These are phyloP conservation scores for Brenthis hecate DNA, from an alignment of 2,888 invertebrate genomes.

Conservation along the genomic window DNA sequence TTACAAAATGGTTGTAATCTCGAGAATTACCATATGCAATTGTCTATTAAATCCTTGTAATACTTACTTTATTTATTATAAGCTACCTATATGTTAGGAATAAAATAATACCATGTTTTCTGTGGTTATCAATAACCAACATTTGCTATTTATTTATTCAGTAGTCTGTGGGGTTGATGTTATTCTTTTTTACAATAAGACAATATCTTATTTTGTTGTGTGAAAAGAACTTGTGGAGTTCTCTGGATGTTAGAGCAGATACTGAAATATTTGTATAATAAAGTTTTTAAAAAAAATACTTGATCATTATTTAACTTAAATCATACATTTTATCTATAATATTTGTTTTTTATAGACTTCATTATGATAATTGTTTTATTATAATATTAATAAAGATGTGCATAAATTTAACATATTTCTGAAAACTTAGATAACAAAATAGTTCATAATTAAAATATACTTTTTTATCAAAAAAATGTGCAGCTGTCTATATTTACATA, in stretches of 20 bases:
- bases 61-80: slow-evolving; percentile 17
- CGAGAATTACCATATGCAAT: background rate
- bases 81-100: slow-evolving; percentile 5
- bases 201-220: slow-evolving; percentile 27
- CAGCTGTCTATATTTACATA: no score
- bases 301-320: no score
- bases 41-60: background rate
- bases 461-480: no score
- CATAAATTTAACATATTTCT: no score
- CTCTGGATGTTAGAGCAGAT: slow-evolving; percentile 38
- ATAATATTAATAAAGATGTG: no score
- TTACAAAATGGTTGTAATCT: background rate
- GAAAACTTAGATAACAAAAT: no score
- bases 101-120: slow-evolving; percentile 8
- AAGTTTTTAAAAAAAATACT: slow-evolving; percentile 35
- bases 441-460: no score
- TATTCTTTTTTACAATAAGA: slow-evolving; percentile 26
- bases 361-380: no score
- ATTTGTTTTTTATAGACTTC: no score
- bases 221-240: slow-evolving; percentile 39
- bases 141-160: slow-evolving; percentile 17
- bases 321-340: no score
- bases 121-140: slow-evolving; percentile 6
- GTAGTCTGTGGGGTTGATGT: slow-evolving; percentile 27
- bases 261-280: slow-evolving; percentile 47